Conservation (phyloP, 92 coral and sea anemone species). For the Palythoa grandis region DNA sequence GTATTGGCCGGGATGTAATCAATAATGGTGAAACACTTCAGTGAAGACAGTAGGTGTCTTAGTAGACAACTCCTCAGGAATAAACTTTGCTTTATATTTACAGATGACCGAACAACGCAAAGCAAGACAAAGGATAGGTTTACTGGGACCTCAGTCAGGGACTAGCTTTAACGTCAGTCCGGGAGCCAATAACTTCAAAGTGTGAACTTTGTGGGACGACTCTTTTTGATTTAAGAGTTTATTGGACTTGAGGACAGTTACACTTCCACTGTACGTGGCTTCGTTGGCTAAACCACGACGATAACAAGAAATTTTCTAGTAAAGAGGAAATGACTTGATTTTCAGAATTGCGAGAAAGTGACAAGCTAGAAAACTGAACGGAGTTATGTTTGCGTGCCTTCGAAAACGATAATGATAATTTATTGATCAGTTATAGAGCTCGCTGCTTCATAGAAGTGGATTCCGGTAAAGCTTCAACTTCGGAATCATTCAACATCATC, state of each 20-base stretch:
- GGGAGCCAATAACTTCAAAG: conserved; percentile 73
- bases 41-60: too few relatives aligned
- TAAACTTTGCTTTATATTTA: conserved; percentile 1
- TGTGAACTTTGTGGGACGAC: neutral
- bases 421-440: neutral
- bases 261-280: neutral
- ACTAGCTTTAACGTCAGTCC: conserved; percentile 37
- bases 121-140: conserved; percentile 90
- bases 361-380: neutral
- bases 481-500: neutral
- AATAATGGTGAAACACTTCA: too few relatives aligned
- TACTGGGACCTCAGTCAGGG: conserved; percentile 78
- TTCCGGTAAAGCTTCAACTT: neutral
- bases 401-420: neutral
- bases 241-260: neutral
- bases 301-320: too few relatives aligned
- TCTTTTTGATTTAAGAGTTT: neutral
- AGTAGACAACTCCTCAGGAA: too few relatives aligned
- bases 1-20: too few relatives aligned
- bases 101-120: conserved; percentile 99
- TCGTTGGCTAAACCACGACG: neutral
- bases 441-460: neutral
- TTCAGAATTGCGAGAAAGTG: neutral
- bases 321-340: neutral
- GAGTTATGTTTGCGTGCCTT: conserved; percentile 15